Evolutionary conservation across 92 coral and sea anemone genomes (phyloP).

Genomic region (Epizoanthus rinbou): DNA sequence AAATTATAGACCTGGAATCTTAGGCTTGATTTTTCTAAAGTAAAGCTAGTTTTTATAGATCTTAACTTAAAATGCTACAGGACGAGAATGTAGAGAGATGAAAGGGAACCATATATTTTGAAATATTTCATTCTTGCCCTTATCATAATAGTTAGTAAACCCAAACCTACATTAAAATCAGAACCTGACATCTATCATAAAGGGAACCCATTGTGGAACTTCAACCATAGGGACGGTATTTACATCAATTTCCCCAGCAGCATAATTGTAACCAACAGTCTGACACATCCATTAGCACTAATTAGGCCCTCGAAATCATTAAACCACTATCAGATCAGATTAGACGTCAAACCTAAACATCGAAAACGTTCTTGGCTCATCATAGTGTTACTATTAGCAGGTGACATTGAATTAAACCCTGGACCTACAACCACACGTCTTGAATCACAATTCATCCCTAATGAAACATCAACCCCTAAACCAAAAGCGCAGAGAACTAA

Average conservation of each 20-base stretch:
- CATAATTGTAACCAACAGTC: slow-evolving; percentile 14
- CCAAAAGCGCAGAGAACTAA: slow-evolving; percentile 12
- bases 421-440: slow-evolving; percentile 5
- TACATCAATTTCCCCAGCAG: slow-evolving; percentile 5
- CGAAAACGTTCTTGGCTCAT: slow-evolving; percentile 3
- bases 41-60: slow-evolving; percentile 3
- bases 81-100: slow-evolving; percentile 1
- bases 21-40: slow-evolving; percentile 19
- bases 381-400: slow-evolving; percentile 11
- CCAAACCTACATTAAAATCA: slow-evolving; percentile 11
- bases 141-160: slow-evolving; percentile 8
- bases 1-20: slow-evolving; percentile 17
- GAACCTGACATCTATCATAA: slow-evolving; percentile 5
- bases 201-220: slow-evolving; percentile 16
- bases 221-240: slow-evolving; percentile 21
- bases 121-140: slow-evolving; percentile 3
- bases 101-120: slow-evolving; percentile 7
- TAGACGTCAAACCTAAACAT: slow-evolving; percentile 8
- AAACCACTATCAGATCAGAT: slow-evolving; percentile 10
- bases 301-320: slow-evolving; percentile 5
- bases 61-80: not conserved
- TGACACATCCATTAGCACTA: slow-evolving; percentile 10
- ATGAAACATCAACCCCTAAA: slow-evolving; percentile 19
- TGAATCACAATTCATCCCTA: not conserved
- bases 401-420: slow-evolving; percentile 13